Conservation (phyloP, 2,113 vertebrate species). For the Onychostoma macrolepis region DNA sequence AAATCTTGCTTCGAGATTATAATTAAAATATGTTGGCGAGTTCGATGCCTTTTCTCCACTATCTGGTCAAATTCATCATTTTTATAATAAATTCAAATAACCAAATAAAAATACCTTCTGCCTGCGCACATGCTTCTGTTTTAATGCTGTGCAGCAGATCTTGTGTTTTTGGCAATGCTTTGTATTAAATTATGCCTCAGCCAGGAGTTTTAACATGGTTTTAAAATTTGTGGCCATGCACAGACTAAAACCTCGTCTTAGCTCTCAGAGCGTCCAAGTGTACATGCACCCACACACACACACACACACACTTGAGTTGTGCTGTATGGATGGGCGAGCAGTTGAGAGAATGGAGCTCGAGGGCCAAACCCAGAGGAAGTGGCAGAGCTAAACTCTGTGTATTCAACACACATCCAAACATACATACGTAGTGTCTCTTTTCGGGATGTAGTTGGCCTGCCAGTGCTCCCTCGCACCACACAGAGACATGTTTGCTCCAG, state of each 20-base stretch:
- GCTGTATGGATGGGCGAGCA: conserved; percentile 24
- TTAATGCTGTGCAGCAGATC: conserved; percentile 1
- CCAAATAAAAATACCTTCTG: not conserved
- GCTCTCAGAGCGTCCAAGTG: not conserved
- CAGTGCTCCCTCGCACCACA: conserved; percentile 32
- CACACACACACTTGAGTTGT: not conserved
- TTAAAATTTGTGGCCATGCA: conserved; percentile 16
- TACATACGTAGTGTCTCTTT: conserved; percentile 18
- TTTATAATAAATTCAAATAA: not conserved
- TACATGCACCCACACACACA: not conserved
- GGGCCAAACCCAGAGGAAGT: conserved; percentile 51
- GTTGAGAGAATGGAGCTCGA: conserved; percentile 16
- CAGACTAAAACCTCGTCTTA: not conserved
- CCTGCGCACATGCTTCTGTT: not conserved
- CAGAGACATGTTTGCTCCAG: conserved; percentile 37
- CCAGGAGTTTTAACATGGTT: conserved; percentile 15
- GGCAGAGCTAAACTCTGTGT: conserved; percentile 34
- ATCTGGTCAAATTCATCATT: not conserved
- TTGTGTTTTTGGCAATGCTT: conserved; percentile 26
- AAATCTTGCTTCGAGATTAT: not conserved
- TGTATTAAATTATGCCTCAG: conserved; percentile 23
- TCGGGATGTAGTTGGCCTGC: not conserved
- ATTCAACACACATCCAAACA: conserved; percentile 19
- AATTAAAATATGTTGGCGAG: not conserved
- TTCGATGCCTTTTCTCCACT: not conserved